Conservation (phyloP, 1,140 invertebrate species). For the Heliconius congener region DNA sequence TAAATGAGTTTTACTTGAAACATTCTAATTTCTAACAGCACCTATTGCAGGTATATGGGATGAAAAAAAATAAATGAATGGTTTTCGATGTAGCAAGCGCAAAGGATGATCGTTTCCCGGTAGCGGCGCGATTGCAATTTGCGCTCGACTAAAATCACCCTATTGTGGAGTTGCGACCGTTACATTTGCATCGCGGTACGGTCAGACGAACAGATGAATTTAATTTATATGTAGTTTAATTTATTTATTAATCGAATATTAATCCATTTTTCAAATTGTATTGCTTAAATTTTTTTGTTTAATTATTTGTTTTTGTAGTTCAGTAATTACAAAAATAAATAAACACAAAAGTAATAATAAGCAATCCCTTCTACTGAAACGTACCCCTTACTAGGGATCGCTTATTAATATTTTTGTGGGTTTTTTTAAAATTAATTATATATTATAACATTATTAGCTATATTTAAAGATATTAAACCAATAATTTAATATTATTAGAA, state of each 20-base stretch:
- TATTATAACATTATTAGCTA: too few relatives aligned
- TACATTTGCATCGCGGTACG: conserved; percentile 57
- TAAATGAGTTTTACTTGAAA: not conserved
- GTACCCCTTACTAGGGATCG: too few relatives aligned
- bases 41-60: not conserved
- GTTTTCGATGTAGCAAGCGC: conserved; percentile 32
- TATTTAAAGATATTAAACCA: too few relatives aligned
- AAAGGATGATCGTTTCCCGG: conserved; percentile 41
- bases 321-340: too few relatives aligned
- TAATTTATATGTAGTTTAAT: not conserved
- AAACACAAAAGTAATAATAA: too few relatives aligned
- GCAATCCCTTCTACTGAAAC: too few relatives aligned
- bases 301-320: too few relatives aligned
- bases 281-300: too few relatives aligned
- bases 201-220: conserved; percentile 32
- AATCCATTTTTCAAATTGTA: too few relatives aligned
- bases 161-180: conserved; percentile 49
- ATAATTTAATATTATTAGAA: too few relatives aligned
- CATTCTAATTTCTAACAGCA: not conserved
- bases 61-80: conserved; percentile 18
- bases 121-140: conserved; percentile 45
- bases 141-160: conserved; percentile 29
- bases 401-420: too few relatives aligned
- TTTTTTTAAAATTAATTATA: too few relatives aligned
- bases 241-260: not conserved